A percentile compares a stretch with the other conserved stretches of the same genome.
Conservation (phyloP, 2,113 vertebrate species). For the Oostethus manadensis region DNA sequence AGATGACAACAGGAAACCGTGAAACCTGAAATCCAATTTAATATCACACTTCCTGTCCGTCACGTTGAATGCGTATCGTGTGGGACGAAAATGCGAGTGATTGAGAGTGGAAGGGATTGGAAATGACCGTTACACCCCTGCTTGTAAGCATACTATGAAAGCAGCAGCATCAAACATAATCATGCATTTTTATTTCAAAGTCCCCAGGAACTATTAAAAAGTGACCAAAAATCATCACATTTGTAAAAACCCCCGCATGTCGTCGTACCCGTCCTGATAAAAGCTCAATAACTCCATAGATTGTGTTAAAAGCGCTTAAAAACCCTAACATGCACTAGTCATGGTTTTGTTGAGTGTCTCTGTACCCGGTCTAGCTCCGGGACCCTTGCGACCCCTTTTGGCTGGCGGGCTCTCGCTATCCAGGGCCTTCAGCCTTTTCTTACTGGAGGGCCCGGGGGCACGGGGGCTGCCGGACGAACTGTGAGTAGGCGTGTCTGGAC, state of each 20-base stretch:
- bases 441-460: constrained; percentile 73
- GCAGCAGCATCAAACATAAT: not conserved
- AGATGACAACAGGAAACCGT: too few relatives aligned
- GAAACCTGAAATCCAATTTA: too few relatives aligned
- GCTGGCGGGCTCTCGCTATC: constrained; percentile 79
- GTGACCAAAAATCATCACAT: not conserved
- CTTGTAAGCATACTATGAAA: too few relatives aligned
- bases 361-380: constrained; percentile 74
- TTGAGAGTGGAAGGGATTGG: too few relatives aligned
- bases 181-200: not conserved
- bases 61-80: too few relatives aligned
- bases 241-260: too few relatives aligned
- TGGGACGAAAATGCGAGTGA: too few relatives aligned
- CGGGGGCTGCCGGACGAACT: constrained; percentile 69
- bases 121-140: too few relatives aligned
- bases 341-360: constrained; percentile 6
- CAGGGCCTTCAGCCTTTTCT: constrained; percentile 79
- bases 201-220: not conserved
- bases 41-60: too few relatives aligned
- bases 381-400: constrained; percentile 85
- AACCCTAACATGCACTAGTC: not conserved
- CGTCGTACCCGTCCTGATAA: not conserved
- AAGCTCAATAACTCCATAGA: not conserved
- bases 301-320: not conserved
- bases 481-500: constrained; percentile 63